Evolutionary conservation across 2,888 invertebrate genomes (phyloP).

Genomic region (Camponotus fellah): DNA sequence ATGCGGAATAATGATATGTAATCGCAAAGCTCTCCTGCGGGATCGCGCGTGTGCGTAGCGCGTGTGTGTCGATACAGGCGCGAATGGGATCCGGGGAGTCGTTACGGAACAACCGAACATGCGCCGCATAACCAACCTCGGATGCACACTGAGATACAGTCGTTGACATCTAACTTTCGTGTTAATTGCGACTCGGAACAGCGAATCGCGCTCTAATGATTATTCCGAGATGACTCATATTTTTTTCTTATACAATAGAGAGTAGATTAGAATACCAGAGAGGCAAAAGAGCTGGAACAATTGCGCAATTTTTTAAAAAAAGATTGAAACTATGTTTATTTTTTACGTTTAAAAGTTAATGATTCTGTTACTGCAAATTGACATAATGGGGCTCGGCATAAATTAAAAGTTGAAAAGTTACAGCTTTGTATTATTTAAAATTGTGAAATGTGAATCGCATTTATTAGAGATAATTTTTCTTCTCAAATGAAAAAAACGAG

Average conservation of each 20-base stretch:
- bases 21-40: conserved; percentile 80
- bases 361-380: not conserved
- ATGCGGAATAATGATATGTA: conserved; percentile 84
- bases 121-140: conserved; percentile 29
- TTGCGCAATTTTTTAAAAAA: not conserved
- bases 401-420: not conserved
- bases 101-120: conserved; percentile 56
- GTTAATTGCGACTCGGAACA: conserved; percentile 56
- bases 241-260: not conserved
- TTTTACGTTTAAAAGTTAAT: not conserved
- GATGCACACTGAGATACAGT: not conserved
- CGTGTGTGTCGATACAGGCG: conserved; percentile 57
- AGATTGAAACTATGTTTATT: not conserved
- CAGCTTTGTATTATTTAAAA: not conserved
- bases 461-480: not conserved
- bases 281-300: not conserved
- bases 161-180: conserved; percentile 60
- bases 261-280: not conserved
- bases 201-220: conserved; percentile 62
- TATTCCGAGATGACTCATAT: not conserved
- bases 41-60: conserved; percentile 58
- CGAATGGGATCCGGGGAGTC: conserved; percentile 52
- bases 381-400: too few species aligned
- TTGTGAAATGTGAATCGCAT: not conserved
- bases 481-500: not conserved